These are phyloP conservation scores for Platyura marginata DNA, from an alignment of 1,140 invertebrate species.

Conservation along the genomic window DNA sequence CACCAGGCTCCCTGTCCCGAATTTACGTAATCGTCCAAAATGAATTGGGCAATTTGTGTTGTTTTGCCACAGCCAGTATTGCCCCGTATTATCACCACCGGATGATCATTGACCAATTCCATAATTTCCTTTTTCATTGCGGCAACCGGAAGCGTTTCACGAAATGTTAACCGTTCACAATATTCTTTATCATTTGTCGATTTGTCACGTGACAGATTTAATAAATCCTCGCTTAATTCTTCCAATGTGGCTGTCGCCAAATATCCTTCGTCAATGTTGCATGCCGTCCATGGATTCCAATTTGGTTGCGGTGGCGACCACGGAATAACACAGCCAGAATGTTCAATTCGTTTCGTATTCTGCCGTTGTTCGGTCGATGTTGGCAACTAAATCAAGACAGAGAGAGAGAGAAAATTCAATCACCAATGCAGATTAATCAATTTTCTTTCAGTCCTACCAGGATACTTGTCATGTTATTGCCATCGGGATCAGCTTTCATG, in stretches of 20 bases:
- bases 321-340: conserved; percentile 44
- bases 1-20: conserved; percentile 65
- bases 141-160: conserved; percentile 59
- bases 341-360: not conserved
- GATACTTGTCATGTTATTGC: too few relatives aligned
- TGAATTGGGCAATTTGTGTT: conserved; percentile 84
- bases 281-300: conserved; percentile 91
- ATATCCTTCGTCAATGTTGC: conserved; percentile 88
- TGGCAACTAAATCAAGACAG: too few relatives aligned
- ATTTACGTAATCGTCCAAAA: conserved; percentile 86
- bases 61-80: conserved; percentile 90
- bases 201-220: conserved; percentile 37
- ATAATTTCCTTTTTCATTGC: conserved; percentile 55
- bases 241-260: conserved; percentile 62
- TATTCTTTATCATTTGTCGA: conserved; percentile 11
- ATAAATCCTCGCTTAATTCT: conserved; percentile 59
- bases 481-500: too few relatives aligned
- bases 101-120: conserved; percentile 65
- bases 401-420: too few relatives aligned
- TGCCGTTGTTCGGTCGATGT: too few relatives aligned
- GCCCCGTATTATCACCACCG: conserved; percentile 74
- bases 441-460: too few relatives aligned
- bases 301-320: conserved; percentile 91
- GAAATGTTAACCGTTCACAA: conserved; percentile 28
- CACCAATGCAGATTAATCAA: too few relatives aligned